Evolutionary conservation across 2,113 vertebrate species (phyloP).

Genomic region (Petrocephalus zakoni): DNA sequence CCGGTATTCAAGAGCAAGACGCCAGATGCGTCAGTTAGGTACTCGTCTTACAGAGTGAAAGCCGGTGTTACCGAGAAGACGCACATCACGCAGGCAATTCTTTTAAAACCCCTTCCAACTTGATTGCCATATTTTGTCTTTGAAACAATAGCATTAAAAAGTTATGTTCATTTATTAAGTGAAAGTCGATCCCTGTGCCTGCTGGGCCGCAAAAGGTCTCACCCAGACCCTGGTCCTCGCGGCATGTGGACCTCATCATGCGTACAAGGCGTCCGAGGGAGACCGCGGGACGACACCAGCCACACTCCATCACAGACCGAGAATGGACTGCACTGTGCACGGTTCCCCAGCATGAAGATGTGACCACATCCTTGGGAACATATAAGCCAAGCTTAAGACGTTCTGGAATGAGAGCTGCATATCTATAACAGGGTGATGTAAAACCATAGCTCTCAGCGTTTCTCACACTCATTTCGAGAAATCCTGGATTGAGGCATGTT

Average conservation of each 20-base stretch:
- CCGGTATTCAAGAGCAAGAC: not conserved
- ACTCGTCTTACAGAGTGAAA: not conserved
- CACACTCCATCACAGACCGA: not conserved
- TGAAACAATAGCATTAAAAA: not conserved
- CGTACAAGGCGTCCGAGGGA: not conserved
- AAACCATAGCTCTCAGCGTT: not conserved
- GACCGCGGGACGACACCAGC: slow-evolving; percentile 5
- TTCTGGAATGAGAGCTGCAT: not conserved
- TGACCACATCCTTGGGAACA: not conserved
- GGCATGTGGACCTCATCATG: not conserved
- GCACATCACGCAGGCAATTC: not conserved
- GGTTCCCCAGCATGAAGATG: not conserved
- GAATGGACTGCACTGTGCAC: not conserved
- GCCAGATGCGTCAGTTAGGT: not conserved
- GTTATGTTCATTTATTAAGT: not conserved
- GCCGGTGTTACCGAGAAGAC: not conserved
- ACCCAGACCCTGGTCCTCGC: not conserved
- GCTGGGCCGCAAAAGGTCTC: not conserved
- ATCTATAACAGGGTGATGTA: not conserved
- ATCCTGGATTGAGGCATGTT: not conserved
- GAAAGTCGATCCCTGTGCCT: not conserved
- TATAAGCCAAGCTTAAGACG: not conserved
- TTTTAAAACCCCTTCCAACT: not conserved
- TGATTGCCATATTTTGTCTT: not conserved
- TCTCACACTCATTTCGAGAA: not conserved